Base-by-base conservation (phyloP, 2,113 vertebrate genomes). In the Eubucco bourcierii region DNA sequence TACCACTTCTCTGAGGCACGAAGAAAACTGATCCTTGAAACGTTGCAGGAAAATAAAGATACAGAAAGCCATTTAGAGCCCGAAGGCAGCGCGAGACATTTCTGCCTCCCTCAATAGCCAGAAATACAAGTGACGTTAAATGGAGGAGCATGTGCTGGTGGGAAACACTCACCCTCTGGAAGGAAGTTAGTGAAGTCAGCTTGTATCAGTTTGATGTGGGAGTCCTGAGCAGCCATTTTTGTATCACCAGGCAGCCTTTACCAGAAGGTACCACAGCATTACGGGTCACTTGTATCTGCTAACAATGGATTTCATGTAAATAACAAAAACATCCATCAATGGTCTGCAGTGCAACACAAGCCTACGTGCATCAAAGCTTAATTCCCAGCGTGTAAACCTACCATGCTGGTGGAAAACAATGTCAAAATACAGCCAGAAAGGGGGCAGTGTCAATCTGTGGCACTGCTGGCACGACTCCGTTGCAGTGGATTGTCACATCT, bases 1-100 rank as follows among this genome's bases (percentile, higher is more conserved):
- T 88, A 94, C 85, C 93, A 90, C 88, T 92, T 91, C 90, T 90
- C 92, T 63, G 79, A 94, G 93, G 94, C 91, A 94, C 33, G 84
- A 95, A 95, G 84, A 93, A 96, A 96, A 95, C 93, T 67, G 85
- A 94, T 95, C 92, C 93, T 88, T 84, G 93, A 96, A 95, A 88
- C 88, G 88, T 83, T 90, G 90, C 92, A 93, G 90, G 90, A 90
- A 95, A 96, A 96, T 90, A 94, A 91, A 94, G 93, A 90, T 75
- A 85, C 90, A 93, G 95, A 95, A 94, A 93, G 76, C 80, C 92
- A 90, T 93, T 95, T 80, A 71, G 92, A 94, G 95, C 90, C 92
- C 28, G 83, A 94, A 90, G 92, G 95, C 90, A 95, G 88, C 2
- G 13, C 2, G 20, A 96, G 83, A 87, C 88, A 72, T 86, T 77